Percentiles rank a stretch among this genome's conserved stretches.
Evolutionary conservation across 2,888 invertebrate species (phyloP).

Genomic region (Rotaria macrura): DNA sequence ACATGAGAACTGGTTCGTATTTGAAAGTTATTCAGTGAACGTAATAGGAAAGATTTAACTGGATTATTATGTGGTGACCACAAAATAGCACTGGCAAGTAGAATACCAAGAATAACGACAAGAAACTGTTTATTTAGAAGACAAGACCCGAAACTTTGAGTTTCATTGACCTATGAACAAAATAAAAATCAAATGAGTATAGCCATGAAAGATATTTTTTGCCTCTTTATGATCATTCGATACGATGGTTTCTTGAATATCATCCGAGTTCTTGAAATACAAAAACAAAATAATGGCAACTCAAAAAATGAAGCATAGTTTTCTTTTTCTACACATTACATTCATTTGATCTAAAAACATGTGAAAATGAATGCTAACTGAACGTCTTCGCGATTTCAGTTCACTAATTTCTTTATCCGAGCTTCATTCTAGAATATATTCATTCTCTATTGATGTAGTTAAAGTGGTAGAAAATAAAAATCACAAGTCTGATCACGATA

Average conservation of each 20-base stretch:
- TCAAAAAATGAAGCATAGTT: no score
- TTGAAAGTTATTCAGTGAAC: not conserved
- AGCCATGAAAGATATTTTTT: not conserved
- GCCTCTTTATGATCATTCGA: not conserved
- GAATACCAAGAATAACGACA: not conserved
- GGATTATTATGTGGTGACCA: not conserved
- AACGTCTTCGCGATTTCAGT: no score
- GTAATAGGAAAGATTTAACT: not conserved
- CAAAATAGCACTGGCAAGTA: not conserved
- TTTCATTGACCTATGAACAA: not conserved
- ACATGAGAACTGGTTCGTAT: not conserved
- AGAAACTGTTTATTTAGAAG: not conserved
- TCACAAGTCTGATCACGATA: no score
- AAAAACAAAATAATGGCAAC: not conserved
- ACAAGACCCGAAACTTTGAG: not conserved
- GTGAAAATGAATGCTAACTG: no score
- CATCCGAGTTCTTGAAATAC: not conserved
- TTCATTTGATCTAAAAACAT: no score
- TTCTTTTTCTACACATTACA: no score
- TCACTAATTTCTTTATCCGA: no score
- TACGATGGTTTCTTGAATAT: not conserved
- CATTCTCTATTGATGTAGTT: no score
- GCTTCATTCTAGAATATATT: no score
- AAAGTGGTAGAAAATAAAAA: no score
- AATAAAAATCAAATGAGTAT: not conserved